These are phyloP conservation scores for Notodonta dromedarius DNA, from an alignment of 2,888 invertebrate species.

Conservation along the genomic window DNA sequence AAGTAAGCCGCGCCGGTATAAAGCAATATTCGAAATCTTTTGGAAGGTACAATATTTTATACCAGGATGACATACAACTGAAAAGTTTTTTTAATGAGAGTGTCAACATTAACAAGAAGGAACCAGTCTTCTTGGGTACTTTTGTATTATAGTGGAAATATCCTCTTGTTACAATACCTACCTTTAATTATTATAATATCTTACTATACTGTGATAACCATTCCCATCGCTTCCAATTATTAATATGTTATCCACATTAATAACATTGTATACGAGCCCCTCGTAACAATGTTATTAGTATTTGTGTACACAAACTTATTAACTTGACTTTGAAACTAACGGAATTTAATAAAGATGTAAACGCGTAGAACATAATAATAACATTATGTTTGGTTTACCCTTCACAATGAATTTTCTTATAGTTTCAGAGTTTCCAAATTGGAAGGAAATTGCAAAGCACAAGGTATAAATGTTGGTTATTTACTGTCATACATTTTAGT, in stretches of 20 bases:
- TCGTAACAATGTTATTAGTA: constrained; percentile 15
- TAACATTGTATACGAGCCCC: not conserved
- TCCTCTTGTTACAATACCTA: not conserved
- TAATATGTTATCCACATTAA: constrained; percentile 18
- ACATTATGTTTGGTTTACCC: constrained; percentile 1
- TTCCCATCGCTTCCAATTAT: constrained; percentile 36
- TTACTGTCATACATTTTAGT: no score
- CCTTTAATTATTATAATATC: constrained; percentile 46
- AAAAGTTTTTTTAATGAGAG: no score
- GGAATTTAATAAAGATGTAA: constrained; percentile 13
- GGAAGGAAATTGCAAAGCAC: no score
- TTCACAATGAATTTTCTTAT: not conserved
- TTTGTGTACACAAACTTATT: constrained; percentile 13
- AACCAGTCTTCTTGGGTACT: no score
- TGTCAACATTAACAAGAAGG: no score
- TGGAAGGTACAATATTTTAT: no score
- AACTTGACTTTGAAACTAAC: constrained; percentile 14
- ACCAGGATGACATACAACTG: no score
- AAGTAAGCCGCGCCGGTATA: not conserved
- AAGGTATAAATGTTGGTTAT: no score
- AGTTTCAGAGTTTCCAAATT: not conserved
- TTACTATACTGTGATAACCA: constrained; percentile 50
- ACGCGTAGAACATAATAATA: constrained; percentile 8
- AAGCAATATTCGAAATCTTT: no score
- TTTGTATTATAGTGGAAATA: not conserved